phyloP scores from a whole-genome alignment of 2,113 vertebrate genomes.

The Poeciliopsis retropinna region DNA sequence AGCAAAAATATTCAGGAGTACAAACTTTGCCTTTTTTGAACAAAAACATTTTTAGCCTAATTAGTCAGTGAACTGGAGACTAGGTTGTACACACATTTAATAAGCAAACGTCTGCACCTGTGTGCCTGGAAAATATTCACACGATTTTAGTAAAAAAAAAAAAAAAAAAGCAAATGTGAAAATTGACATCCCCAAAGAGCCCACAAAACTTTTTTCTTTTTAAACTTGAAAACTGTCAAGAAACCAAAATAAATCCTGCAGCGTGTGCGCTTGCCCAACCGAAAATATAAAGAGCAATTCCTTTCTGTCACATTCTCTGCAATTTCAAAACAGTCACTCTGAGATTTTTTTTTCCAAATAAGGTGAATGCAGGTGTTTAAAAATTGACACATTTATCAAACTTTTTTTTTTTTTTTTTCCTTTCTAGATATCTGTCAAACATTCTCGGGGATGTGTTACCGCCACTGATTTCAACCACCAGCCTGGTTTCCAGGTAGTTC shows the following conservation, averaged over 20 bases:
- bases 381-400: conserved; percentile 13
- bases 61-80: conserved; percentile 2
- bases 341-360: neutral
- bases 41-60: neutral
- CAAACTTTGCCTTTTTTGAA: neutral
- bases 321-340: neutral
- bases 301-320: neutral
- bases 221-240: conserved; percentile 5
- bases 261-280: conserved; percentile 1
- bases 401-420: neutral
- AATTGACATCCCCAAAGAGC: neutral
- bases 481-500: conserved; percentile 6
- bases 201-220: neutral
- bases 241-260: conserved; percentile 7
- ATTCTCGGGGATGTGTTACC: neutral
- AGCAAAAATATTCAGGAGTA: neutral
- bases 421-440: neutral
- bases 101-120: neutral
- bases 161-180: neutral
- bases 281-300: neutral
- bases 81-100: neutral
- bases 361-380: neutral
- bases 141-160: neutral
- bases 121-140: neutral
- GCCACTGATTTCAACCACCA: neutral